Evolutionary conservation across 2,113 vertebrate species (phyloP), one percentile per base, ranked within the genome.

Genomic region (Aegotheles bennettii): DNA sequence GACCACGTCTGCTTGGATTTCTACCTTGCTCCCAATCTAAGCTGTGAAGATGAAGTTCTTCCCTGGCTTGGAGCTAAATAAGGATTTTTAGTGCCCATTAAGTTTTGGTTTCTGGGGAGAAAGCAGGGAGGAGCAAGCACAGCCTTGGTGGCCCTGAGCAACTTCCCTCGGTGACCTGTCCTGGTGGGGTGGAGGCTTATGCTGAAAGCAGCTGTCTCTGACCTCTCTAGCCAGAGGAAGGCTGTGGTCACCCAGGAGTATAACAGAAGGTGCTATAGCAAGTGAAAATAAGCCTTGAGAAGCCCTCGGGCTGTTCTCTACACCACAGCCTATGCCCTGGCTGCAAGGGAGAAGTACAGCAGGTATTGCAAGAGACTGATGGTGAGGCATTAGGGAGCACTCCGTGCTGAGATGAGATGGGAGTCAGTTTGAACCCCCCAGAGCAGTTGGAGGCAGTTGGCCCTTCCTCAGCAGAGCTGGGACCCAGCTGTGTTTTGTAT

Each of bases 1-100:
- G 17, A 12, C 28, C 8, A 3, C 0, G 1, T 16, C 47, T 85
- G 21, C 23, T 36, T 2, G 16, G 11, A 2, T 73, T 42, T 29
- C 7, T 61, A 9, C 33, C 40, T 73, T 29, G 24, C n/a, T 78
- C 5, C 50, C 18, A 26, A 36, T 4, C 18, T 11, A 31, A n/a
- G 31, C 65, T 78, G 4, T 18, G 3, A 6, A 29, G 23, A 8
- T 3, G 12, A 25, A 35, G 60, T 50, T 63, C 16, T 1, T 61
- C 35, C 38, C 18, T 51, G 31, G 11, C 15, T 76, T 70, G 4
- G 4, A 40, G 28, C 25, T 31, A 31, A 33, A 18, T 29, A 54
- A 40, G n/a, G 31, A 5, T 3, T 77, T 91, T 20, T 63, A 31
- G 23, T 71, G 36, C 77, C 9, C 7, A 1, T 28, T 36, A 25